Conservation (phyloP, 2,797 vertebrate species). For the Mycteria americana region DNA sequence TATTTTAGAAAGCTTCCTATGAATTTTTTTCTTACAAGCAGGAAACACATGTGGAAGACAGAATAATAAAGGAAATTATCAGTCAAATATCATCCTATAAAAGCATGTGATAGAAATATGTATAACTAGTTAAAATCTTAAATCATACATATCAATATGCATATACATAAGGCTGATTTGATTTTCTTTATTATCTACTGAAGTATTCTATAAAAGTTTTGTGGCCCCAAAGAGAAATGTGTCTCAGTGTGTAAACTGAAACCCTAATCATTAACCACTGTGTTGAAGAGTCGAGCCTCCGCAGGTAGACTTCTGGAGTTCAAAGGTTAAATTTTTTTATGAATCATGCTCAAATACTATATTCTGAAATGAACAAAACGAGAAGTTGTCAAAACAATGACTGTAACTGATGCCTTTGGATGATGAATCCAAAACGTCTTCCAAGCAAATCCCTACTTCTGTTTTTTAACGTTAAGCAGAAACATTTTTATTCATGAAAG, state of each 20-base stretch:
- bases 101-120: neutral
- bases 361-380: neutral
- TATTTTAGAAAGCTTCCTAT: neutral
- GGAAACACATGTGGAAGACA: neutral
- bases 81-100: neutral
- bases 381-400: neutral
- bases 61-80: neutral
- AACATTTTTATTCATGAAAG: slow-evolving; percentile 56
- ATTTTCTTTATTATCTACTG: neutral
- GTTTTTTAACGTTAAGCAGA: slow-evolving; percentile 45
- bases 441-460: slow-evolving; percentile 23
- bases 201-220: neutral
- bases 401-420: neutral
- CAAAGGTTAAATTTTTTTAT: neutral
- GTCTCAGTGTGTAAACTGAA: neutral
- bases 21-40: neutral
- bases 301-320: neutral
- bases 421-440: slow-evolving; percentile 19
- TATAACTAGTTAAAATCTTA: neutral
- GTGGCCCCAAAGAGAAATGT: neutral
- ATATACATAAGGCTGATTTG: neutral
- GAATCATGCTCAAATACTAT: neutral
- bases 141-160: neutral
- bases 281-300: neutral
- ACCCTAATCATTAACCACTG: neutral